These are phyloP conservation scores for Marisa cornuarietis DNA, from an alignment of 1,140 invertebrate species.

Conservation along the genomic window DNA sequence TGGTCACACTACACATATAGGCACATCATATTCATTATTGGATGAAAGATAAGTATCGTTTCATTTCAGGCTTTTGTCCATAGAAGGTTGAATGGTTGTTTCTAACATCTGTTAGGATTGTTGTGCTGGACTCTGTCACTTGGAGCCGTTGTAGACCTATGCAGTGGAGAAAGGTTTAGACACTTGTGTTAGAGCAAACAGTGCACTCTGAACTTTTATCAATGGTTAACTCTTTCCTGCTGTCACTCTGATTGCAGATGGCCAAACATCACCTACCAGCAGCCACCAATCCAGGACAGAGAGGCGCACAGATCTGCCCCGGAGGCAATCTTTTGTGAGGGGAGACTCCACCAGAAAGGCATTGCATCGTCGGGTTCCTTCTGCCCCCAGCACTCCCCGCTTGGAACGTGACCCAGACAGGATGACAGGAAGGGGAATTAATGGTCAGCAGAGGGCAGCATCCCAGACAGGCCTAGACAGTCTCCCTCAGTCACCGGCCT, in stretches of 20 bases:
- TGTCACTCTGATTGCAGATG: background rate
- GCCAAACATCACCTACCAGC: background rate
- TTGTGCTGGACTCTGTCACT: no score
- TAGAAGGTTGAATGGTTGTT: no score
- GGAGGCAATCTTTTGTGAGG: slow-evolving; percentile 52
- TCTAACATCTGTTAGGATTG: no score
- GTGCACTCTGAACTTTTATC: background rate
- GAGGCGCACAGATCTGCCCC: slow-evolving; percentile 15
- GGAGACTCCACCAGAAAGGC: slow-evolving; percentile 54
- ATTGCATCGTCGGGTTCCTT: slow-evolving; percentile 49
- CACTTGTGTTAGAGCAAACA: background rate
- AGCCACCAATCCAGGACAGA: slow-evolving; percentile 7
- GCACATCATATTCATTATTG: no score
- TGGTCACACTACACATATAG: no score
- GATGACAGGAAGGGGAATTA: background rate
- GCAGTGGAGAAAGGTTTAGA: background rate
- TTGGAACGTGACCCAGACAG: slow-evolving; percentile 27
- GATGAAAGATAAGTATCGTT: no score
- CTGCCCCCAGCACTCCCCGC: slow-evolving; percentile 52
- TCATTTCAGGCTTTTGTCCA: no score
- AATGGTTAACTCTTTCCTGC: no score
- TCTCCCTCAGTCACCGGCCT: background rate
- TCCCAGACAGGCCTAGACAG: slow-evolving; percentile 33
- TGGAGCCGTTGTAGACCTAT: no score
- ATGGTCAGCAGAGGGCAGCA: slow-evolving; percentile 24